Percentiles rank a stretch among this genome's conserved stretches.
phyloP scores from a whole-genome alignment of 1,140 invertebrate genomes.

The Latrodectus geometricus region DNA sequence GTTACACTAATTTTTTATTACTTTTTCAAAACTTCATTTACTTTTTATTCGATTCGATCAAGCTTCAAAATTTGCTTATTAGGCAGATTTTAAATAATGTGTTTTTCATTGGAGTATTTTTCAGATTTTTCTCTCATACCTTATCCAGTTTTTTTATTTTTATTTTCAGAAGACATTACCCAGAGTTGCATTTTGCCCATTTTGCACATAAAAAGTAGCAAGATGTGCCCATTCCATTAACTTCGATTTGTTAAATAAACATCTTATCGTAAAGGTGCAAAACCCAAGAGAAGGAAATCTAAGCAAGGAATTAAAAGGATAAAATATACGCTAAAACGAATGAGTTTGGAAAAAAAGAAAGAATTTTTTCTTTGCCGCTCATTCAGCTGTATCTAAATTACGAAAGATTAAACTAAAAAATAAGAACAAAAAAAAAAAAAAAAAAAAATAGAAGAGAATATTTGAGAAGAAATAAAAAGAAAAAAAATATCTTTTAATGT shows the following conservation, averaged over 20 bases:
- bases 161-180: too few species aligned
- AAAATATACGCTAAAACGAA: slow-evolving; percentile 27
- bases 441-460: slow-evolving; percentile 1
- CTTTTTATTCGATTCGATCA: too few species aligned
- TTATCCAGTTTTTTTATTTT: too few species aligned
- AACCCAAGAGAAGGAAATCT: slow-evolving; percentile 22
- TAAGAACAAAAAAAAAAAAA: neutral
- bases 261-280: slow-evolving; percentile 46
- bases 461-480: slow-evolving; percentile 26
- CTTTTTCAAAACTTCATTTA: too few species aligned
- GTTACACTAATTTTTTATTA: too few species aligned
- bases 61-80: too few species aligned
- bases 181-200: too few species aligned
- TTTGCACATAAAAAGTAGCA: neutral
- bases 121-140: too few species aligned
- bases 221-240: slow-evolving; percentile 42
- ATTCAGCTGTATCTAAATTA: slow-evolving; percentile 42
- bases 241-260: slow-evolving; percentile 59
- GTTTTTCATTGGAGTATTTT: too few species aligned
- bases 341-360: neutral
- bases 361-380: neutral
- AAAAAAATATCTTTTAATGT: slow-evolving; percentile 37
- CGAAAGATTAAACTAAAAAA: slow-evolving; percentile 38
- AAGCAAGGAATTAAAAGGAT: slow-evolving; percentile 42
- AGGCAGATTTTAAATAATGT: too few species aligned